Evolutionary conservation across 2,888 invertebrate genomes (phyloP), one percentile per base, ranked within the genome.

Genomic region (Nycteola revayana): DNA sequence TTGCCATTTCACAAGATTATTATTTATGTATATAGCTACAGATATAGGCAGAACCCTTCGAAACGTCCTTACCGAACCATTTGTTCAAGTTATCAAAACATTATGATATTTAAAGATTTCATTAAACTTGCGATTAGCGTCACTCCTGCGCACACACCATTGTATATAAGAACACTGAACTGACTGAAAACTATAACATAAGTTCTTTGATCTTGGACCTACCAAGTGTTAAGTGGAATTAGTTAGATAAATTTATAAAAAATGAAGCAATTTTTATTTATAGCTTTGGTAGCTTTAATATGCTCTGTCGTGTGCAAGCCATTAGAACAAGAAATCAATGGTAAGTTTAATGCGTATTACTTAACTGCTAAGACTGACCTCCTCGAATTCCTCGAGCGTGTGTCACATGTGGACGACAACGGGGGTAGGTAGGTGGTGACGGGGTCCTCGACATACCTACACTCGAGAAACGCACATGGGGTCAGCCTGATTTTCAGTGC

Each of bases 231-330:
- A 7, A 14, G 9, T 7, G 3, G 7, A 7, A 18, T 14, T 14
- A 18, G 7, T 36, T 2, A n/a, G 6, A 17, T 32, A 8, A n/a
- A n/a, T n/a, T n/a, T n/a, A n/a, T n/a, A n/a, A n/a, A 50, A 40
- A 42, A 68, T 68, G 67, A 36, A 44, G 42, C 42, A 32, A 24
- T 22, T 28, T 10, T 32, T 49, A n/a, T 3, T 70, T 4, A 7
- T 76, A 7, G 14, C 78, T n/a, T 32, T 68, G 5, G 38, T 60
- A 3, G 38, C 50, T 10, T 30, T 63, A 22, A 31, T 61, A 1
- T 53, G 62, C 42, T 51, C 36, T 0, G 73, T 63, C 17, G 40
- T 38, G 22, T 51, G 72, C 28, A 57, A 64, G 18, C 77, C 82
- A 1, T 29, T 76, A 39, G 66, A 65, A 25, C 34, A 52, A 6